Evolutionary conservation across 2,888 invertebrate species (phyloP), one percentile per base, ranked within the genome.

Genomic region (Lycocerus yunnanus): DNA sequence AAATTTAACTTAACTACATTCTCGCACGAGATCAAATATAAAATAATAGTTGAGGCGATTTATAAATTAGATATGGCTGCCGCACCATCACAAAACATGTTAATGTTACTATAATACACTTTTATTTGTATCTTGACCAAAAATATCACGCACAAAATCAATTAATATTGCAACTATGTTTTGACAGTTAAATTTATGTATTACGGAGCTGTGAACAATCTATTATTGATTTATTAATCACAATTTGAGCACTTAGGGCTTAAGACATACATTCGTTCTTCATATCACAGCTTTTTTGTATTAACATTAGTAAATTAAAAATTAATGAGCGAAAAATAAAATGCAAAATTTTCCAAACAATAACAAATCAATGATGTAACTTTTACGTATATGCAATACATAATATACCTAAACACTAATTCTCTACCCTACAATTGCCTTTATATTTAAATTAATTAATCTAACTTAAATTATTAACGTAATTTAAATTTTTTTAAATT

Each of bases 11-110:
- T 67, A 67, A 67, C 14, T 73, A 69, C 21, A 58, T 73, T 73
- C 73, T 73, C 73, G 58, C 27, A 58, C 73, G 73, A 73, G 73
- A 73, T 73, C 73, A 73, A 73, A 73, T 69, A 73, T 69, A 73
- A 66, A 73, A 73, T 69, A 68, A 68, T 72, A 72, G 68, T 63
- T 18, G 20, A 61, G 72, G 63, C 59, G 20, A 71, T 59, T 43
- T 67, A 72, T 72, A 72, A 68, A 73, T 69, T 73, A 61, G 69
- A 63, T 66, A 63, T 61, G 74, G 74, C 74, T 74, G 74, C 74
- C 74, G 69, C 60, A 67, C 73, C 60, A 74, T 74, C 74, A 74
- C 74, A 74, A 71, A 74, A 58, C 58, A 14, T 43, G n/a, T 43
- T 43, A 43, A 43, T 43, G 43, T 43, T 43, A 43, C 43, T 43